Evolutionary conservation across 2,113 vertebrate species (phyloP).

Genomic region (Eptatretus burgeri): DNA sequence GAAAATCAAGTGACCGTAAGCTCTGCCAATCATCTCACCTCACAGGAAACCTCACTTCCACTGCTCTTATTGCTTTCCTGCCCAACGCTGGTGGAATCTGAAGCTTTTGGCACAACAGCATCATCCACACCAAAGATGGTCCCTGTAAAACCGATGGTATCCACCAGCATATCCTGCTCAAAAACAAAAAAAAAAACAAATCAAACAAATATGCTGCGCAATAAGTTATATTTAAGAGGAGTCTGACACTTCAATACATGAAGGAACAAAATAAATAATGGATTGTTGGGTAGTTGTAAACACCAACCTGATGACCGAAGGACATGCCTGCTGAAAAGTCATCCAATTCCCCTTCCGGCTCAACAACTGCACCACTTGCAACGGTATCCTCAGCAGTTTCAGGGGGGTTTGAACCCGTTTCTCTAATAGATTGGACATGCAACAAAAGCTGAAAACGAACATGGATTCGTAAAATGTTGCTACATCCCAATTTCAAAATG

Average conservation of each 20-base stretch:
- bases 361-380: neutral
- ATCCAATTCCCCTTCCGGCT: neutral
- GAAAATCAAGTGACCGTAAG: no score
- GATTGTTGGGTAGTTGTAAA: no score
- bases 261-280: no score
- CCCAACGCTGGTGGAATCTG: slow-evolving; percentile 53
- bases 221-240: no score
- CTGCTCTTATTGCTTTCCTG: slow-evolving; percentile 77
- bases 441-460: no score
- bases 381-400: neutral
- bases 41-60: slow-evolving; percentile 46
- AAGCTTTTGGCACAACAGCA: slow-evolving; percentile 22
- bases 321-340: slow-evolving; percentile 1
- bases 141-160: neutral
- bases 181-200: no score
- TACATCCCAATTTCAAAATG: no score
- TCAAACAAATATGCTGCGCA: no score
- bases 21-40: slow-evolving; percentile 20
- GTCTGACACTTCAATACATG: no score
- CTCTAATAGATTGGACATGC: neutral
- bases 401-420: neutral
- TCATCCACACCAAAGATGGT: neutral
- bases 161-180: neutral
- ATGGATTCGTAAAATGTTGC: no score
- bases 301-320: slow-evolving; percentile 2